Evolutionary conservation across 2,113 vertebrate genomes (phyloP).

Genomic region (Apistogramma diplotaenia): DNA sequence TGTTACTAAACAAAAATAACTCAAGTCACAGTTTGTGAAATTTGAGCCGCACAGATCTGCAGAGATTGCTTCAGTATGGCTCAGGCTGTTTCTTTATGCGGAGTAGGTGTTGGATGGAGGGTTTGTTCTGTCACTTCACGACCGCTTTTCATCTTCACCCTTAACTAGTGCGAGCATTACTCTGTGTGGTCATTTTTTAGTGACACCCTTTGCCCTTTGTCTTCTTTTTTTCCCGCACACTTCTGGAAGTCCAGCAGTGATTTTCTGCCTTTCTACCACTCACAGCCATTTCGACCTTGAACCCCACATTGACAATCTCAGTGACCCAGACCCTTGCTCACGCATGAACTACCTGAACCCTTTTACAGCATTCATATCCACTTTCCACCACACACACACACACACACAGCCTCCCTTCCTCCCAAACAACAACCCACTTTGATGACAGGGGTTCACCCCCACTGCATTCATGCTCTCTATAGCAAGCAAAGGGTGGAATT

Average conservation of each 20-base stretch:
- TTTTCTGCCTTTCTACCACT: slow-evolving; percentile 8
- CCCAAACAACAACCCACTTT: slow-evolving; percentile 55
- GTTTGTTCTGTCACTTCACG: not conserved
- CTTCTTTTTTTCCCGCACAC: not conserved
- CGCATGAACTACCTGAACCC: slow-evolving; percentile 63
- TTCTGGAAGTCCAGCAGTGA: not conserved
- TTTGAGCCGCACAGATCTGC: not conserved
- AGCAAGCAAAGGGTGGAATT: slow-evolving; percentile 38
- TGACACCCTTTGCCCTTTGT: not conserved
- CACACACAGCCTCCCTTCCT: slow-evolving; percentile 32
- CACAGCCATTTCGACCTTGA: slow-evolving; percentile 64
- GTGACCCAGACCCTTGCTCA: slow-evolving; percentile 40
- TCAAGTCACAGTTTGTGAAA: not conserved
- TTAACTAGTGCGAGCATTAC: not conserved
- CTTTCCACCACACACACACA: slow-evolving; percentile 13
- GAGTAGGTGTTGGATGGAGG: not conserved
- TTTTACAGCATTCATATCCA: slow-evolving; percentile 48
- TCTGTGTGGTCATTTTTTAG: not conserved
- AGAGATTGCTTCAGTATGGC: not conserved
- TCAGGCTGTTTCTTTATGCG: not conserved
- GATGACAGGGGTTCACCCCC: slow-evolving; percentile 48
- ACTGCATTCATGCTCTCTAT: slow-evolving; percentile 17
- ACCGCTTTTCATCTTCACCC: not conserved
- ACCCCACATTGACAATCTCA: slow-evolving; percentile 50
- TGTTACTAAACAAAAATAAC: not conserved